Evolutionary conservation across 92 coral and sea anemone species (phyloP), one percentile per base, ranked within the genome.

Genomic region (Actinernus sp.): DNA sequence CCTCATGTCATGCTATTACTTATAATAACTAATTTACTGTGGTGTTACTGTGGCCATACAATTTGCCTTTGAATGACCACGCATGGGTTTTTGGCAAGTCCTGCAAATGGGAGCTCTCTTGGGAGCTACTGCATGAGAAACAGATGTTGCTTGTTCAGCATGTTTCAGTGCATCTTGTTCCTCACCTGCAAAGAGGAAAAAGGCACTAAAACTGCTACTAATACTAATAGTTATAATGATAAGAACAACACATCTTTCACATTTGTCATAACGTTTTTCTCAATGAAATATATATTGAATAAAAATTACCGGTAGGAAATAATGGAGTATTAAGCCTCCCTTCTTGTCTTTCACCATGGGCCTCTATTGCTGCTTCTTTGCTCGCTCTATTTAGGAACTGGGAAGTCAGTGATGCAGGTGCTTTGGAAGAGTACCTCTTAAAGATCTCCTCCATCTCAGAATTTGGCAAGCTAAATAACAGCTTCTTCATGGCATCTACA

Each of bases 401-500:
- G 14, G 49, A 26, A 32, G 27, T 61, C 1, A 61, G 55, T 14
- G 68, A 39, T 32, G 41, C 33, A 25, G 55, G 68, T 24, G 37
- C 33, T n/a, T 36, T 61, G 25, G n/a, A 19, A 0, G n/a, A 2
- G 23, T 61, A 43, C 10, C 18, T 24, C 20, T 25, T 1, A 1
- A 12, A 12, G 7, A 27, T 16, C 3, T 13, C 13, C 8, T 21
- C 18, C 37, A 61, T 4, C 21, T 22, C 54, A 13, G 13, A 10
- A 7, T 1, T 27, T 27, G 68, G 13, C 9, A 40, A 6, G 8
- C 28, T 17, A 16, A 61, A 61, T 20, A 39, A 31, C 8, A 61
- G 22, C 26, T 39, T 24, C 34, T 61, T 61, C 32, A 61, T 61
- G 31, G 13, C 48, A 9, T 41, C 54, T 8, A 41, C 68, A 61